Evolutionary conservation across 2,113 vertebrate genomes (phyloP), one percentile per base, ranked within the genome.

Genomic region (Pluvianellus socialis): DNA sequence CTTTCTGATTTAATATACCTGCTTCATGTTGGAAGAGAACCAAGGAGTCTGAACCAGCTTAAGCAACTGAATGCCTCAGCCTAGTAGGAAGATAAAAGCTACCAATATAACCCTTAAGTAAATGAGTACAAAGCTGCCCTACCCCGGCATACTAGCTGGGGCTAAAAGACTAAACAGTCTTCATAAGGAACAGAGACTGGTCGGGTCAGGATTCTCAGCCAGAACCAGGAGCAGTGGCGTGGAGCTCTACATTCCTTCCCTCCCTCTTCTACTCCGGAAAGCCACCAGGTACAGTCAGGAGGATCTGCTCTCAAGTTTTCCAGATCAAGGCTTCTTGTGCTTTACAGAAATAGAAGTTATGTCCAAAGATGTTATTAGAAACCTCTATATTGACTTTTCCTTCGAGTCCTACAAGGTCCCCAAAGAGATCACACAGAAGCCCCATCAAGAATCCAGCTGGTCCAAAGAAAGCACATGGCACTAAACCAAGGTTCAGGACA

Each of bases 241-340:
- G 28, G 22, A 71, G 23, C 24, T 50, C n/a, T 42, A 18, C 8
- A 9, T n/a, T 42, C 66, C 4, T 2, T 30, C 26, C 33, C 28
- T 50, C 1, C 21, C 32, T 42, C 14, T 55, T 50, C 79, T 20
- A 2, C 53, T 26, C n/a, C 53, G 26, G 80, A 59, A 77, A 85
- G 22, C 26, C 59, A 47, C 14, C 14, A 7, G 33, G 13, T 56
- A 65, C 0, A 1, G 13, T 9, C 9, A 35, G 22, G 32, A 32
- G 32, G 6, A 50, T n/a, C 30, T 35, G 7, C 42, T 24, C 55
- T 38, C 33, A 67, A 5, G 21, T 62, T 32, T 35, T 33, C 5
- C n/a, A 59, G 24, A 30, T 1, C 1, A 1, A 68, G n/a, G 23
- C 12, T 7, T 56, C 12, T 30, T 1, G 0, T 42, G 40, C 24